Evolutionary conservation across 1,140 invertebrate genomes (phyloP), one percentile per base, ranked within the genome.

Genomic region (Drosophila ananassae): DNA sequence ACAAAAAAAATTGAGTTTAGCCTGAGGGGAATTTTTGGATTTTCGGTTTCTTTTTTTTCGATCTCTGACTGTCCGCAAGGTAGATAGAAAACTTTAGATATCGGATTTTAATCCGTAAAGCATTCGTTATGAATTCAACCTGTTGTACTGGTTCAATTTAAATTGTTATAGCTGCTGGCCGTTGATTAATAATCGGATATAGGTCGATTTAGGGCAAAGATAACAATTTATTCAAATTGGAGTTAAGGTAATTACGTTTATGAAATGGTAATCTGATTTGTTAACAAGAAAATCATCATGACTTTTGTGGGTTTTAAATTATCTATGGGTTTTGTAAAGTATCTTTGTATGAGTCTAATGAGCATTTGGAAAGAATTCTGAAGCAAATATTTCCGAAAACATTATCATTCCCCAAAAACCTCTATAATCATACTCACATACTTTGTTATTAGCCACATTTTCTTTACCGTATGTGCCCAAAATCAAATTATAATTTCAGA

Each of bases 61-160:
- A 3, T 32, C 17, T 9, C 17, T 13, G 9, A 12, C n/a, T 21
- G 32, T 25, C 59, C 28, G 32, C 46, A 2, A 25, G 56, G 34
- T 30, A 41, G 47, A 67, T 67, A 53, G 39, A 64, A 62, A 62
- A 44, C 22, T 12, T 52, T 28, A 53, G 60, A 67, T 68, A 41
- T 56, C 51, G 66, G 2, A 21, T 5, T 28, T 25, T 69, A 69
- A 69, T 69, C 67, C 64, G 64, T 57, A 69, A 57, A 50, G 64
- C 67, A 57, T 57, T 69, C 64, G 52, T 69, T 69, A 69, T 50
- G 64, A 56, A 21, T 39, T 57, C 67, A 69, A 69, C 67, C 67
- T 69, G 67, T 69, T 69, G 64, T 39, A 69, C 64, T 68, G 67
- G 41, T n/a, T 68, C 51, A 69, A 56, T 68, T 69, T 69, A 67